Evolutionary conservation across 2,113 vertebrate genomes (phyloP), one percentile per base, ranked within the genome.

Genomic region (Malurus alboscapulatus): DNA sequence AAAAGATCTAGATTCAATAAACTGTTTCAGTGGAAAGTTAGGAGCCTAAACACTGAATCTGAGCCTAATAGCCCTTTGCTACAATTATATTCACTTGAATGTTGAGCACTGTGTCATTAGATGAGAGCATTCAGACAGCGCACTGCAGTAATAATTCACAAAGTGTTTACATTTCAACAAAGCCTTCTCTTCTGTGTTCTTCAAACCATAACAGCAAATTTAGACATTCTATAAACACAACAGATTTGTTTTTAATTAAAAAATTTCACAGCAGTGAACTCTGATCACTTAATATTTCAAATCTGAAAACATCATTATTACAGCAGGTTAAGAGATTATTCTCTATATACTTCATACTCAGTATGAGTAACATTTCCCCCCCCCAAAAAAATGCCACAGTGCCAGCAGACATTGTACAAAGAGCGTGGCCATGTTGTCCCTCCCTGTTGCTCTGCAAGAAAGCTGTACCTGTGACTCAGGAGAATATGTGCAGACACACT

Each of bases 161-260:
- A 91, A 91, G 65, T 92, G 91, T 93, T 96, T 96, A 97, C 78
- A 88, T 96, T 97, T 95, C 84, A 94, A 80, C 92, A 96, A 92
- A 96, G 81, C 59, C 66, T 91, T 93, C 94, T 93, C 93, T 90
- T 83, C 44, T 87, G 77, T 78, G 42, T 84, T 88, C 91, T 89
- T 85, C 81, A 94, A 96, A 95, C 87, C 91, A 79, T 92, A 96
- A 94, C 81, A 51, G 65, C 86, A 87, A 75, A 6, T 93, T 88
- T 71, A 88, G 84, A 96, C 84, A 63, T 88, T 95, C 85, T 86
- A 95, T 94, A 96, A 97, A 96, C 94, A 96, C 44, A 86, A 73
- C 50, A 72, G 65, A 91, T 93, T 96, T 95, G 87, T 83, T 95
- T 95, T 97, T 92, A 81, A 96, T 96, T 93, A 96, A 92, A 68